phyloP scores from a whole-genome alignment of 2,797 vertebrate genomes.

The Sebastes miniatus region DNA sequence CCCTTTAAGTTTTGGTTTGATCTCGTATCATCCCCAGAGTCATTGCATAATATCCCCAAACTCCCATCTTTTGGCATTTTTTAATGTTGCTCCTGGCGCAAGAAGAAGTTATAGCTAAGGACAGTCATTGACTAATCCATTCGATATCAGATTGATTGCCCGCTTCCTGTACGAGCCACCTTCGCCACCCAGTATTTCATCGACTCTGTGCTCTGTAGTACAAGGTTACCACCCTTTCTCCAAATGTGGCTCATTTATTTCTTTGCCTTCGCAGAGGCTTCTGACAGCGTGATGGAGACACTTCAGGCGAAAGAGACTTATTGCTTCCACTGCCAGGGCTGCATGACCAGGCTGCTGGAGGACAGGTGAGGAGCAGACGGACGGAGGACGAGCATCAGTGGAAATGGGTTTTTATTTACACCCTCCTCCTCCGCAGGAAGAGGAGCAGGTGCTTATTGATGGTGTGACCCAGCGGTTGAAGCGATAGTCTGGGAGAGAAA shows the following conservation, averaged over 20 bases:
- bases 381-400: background rate
- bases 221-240: slow-evolving; percentile 43
- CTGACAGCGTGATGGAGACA: slow-evolving; percentile 76
- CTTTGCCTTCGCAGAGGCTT: slow-evolving; percentile 75
- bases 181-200: slow-evolving; percentile 38
- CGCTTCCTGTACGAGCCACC: slow-evolving; percentile 7
- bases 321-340: slow-evolving; percentile 90
- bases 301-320: slow-evolving; percentile 81
- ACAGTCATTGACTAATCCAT: slow-evolving; percentile 46
- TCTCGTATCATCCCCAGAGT: slow-evolving; percentile 2
- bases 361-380: slow-evolving; percentile 84
- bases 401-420: slow-evolving; percentile 58
- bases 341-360: slow-evolving; percentile 83
- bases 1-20: slow-evolving; percentile 20
- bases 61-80: slow-evolving; percentile 7
- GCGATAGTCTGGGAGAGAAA: slow-evolving; percentile 26
- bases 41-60: slow-evolving; percentile 25
- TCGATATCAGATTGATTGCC: slow-evolving; percentile 56
- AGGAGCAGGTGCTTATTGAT: slow-evolving; percentile 49
- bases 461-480: slow-evolving; percentile 33
- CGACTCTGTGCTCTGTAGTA: slow-evolving; percentile 33
- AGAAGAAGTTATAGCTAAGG: slow-evolving; percentile 34
- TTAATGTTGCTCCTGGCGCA: background rate
- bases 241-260: slow-evolving; percentile 58
- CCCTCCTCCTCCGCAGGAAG: slow-evolving; percentile 42